Evolutionary conservation across 2,113 vertebrate genomes (phyloP), one percentile per base, ranked within the genome.

Genomic region (Hepsetus odoe): DNA sequence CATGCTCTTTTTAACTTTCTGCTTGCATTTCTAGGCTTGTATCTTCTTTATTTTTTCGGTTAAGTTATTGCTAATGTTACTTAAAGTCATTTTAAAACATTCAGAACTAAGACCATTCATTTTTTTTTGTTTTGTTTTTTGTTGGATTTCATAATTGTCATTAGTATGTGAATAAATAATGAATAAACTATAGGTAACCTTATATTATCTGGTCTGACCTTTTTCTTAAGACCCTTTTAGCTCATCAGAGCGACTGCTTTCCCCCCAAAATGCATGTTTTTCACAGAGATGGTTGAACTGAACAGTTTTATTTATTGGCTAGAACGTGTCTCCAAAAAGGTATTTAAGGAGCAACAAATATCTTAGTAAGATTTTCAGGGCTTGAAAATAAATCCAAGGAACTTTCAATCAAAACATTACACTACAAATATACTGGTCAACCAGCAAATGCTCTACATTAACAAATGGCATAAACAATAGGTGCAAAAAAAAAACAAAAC

Each of bases 21-120:
- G 61, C 61, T 65, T n/a, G 61, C 16, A 55, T 71, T 79, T 32
- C 30, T 72, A 46, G n/a, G 55, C 42, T 70, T 46, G 49, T 66
- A 16, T 67, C 68, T 69, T 49, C 55, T 35, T 71, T 71, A 18
- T 64, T 40, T 22, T 61, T 49, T 55, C 65, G 33, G 58, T 11
- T 78, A 79, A 79, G 46, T 79, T 79, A 79, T 79, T 79, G 44
- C 42, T 55, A 40, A 61, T 64, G 42, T 72, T 35, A 26, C 53
- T 49, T 59, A n/a, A 40, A 38, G 16, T 16, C 40, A 70, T 42
- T 70, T 61, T 58, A 59, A 46, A 61, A 28, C n/a, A 68, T 76
- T 77, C 75, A 76, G 44, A 59, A 42, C 65, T 77, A 24, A 14
- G 24, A 38, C 2, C 42, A 40, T 65, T 26, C 59, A 16, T 12